phyloP scores from a whole-genome alignment of 2,797 vertebrate species.

The Ctenopoma kingsleyae region DNA sequence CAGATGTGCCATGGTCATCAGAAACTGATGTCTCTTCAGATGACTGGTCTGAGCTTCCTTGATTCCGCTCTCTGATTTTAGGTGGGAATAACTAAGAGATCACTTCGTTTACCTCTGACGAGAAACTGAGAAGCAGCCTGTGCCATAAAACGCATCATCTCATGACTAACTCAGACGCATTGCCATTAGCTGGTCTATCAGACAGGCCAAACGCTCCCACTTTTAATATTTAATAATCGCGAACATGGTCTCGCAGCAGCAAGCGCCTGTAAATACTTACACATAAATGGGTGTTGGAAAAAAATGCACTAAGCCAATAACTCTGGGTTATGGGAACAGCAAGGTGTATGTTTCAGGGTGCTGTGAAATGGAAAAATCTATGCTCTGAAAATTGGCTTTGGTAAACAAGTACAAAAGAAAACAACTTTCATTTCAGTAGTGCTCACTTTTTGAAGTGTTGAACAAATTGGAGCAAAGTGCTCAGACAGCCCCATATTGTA shows the following conservation, averaged over 20 bases:
- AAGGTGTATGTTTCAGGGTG: conserved; percentile 19
- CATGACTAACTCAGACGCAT: conserved; percentile 1
- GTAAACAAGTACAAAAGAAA: conserved; percentile 10
- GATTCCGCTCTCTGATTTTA: not conserved
- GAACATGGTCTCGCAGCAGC: conserved; percentile 39
- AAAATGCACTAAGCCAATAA: conserved; percentile 25
- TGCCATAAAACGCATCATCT: conserved; percentile 33
- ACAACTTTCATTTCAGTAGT: conserved; percentile 11
- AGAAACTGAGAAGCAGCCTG: conserved; percentile 27
- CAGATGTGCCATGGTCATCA: not conserved
- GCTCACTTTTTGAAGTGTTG: conserved; percentile 10
- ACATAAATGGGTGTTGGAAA: conserved; percentile 35
- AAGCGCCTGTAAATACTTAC: conserved; percentile 57
- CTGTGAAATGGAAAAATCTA: conserved; percentile 20
- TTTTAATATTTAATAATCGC: conserved; percentile 74
- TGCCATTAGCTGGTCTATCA: conserved; percentile 67
- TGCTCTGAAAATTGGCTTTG: conserved; percentile 11
- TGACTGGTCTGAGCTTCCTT: not conserved
- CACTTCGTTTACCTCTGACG: not conserved
- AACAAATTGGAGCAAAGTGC: conserved; percentile 14
- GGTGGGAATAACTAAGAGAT: not conserved
- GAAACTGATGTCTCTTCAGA: not conserved
- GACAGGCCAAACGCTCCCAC: conserved; percentile 63
- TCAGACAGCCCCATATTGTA: not conserved
- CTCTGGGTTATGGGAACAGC: conserved; percentile 21